A percentile compares a stretch with the other conserved stretches of the same genome.
These are phyloP conservation scores for Vultur gryphus DNA, from an alignment of 2,797 vertebrate species.

Conservation along the genomic window DNA sequence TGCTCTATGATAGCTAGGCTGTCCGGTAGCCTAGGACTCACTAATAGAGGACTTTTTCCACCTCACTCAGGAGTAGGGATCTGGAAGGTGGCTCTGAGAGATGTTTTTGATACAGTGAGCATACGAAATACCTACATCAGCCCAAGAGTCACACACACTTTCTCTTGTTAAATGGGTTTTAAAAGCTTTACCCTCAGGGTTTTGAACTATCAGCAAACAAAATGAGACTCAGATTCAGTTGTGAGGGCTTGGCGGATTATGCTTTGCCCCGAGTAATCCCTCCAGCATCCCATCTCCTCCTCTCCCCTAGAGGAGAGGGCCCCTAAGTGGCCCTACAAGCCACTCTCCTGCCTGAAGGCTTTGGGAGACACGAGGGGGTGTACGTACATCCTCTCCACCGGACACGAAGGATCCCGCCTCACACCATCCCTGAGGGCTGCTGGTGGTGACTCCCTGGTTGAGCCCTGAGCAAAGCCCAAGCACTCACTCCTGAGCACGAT, in stretches of 20 bases:
- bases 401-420: not conserved
- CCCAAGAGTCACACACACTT: not conserved
- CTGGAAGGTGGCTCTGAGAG: not conserved
- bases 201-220: not conserved
- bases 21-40: not conserved
- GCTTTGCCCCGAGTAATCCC: not conserved
- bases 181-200: not conserved
- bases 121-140: not conserved
- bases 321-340: too few relatives aligned
- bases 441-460: not conserved
- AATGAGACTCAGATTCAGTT: not conserved
- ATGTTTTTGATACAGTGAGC: not conserved
- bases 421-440: not conserved
- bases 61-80: not conserved
- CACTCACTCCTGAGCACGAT: not conserved
- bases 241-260: not conserved
- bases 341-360: not conserved
- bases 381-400: rapidly evolving
- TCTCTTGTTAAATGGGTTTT: not conserved
- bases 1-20: not conserved
- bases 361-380: not conserved
- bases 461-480: not conserved
- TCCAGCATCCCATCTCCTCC: not conserved
- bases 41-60: not conserved
- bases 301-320: not conserved